Base-by-base conservation (phyloP, 2,888 invertebrate species). In the Ochropacha duplaris region DNA sequence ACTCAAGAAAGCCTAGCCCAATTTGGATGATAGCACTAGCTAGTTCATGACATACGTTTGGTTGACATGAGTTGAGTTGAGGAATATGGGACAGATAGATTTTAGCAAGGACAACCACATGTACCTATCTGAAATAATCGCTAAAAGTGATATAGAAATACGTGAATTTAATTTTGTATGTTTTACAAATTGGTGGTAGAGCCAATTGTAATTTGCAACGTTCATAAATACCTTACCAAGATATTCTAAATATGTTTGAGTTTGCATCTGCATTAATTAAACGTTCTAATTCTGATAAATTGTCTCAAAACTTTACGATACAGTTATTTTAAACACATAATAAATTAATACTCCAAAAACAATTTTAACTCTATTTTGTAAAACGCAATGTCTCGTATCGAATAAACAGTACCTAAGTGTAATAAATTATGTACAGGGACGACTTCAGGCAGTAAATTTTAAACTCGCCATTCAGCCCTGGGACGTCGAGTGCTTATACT, bases 381-480 rank as follows among this genome's bases (percentile, higher is more conserved):
- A 59, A 59, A 51, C 52, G 22, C 50, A 62, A 60, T 61, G 65
- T 56, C 56, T 57, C 54, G 58, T 62, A 59, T 64, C 54, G 60
- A 66, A 69, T 62, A 49, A 61, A 58, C 51, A 54, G 51, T 62
- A n/a, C n/a, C n/a, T n/a, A 50, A 54, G n/a, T 36, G 49, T 49
- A 58, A 55, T 65, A 68, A 71, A 65, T 60, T 62, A 31, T 49
- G 28, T 34, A 34, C 4, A 36, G 58, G 58, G 54, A 59, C 28
- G 2, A 8, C 1, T 14, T 39, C 54, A 36, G 39, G 65, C 57
- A 62, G 71, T 72, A 76, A 69, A 75, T 68, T 68, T 62, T 44
- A 67, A 69, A 66, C 54, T 66, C 55, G 57, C 64, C 52, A 58
- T 58, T 24, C 28, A 60, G 57, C 55, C 64, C 54, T 66, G 62